Evolutionary conservation across 2,797 vertebrate genomes (phyloP).

Genomic region (Melanotaenia boesemani): DNA sequence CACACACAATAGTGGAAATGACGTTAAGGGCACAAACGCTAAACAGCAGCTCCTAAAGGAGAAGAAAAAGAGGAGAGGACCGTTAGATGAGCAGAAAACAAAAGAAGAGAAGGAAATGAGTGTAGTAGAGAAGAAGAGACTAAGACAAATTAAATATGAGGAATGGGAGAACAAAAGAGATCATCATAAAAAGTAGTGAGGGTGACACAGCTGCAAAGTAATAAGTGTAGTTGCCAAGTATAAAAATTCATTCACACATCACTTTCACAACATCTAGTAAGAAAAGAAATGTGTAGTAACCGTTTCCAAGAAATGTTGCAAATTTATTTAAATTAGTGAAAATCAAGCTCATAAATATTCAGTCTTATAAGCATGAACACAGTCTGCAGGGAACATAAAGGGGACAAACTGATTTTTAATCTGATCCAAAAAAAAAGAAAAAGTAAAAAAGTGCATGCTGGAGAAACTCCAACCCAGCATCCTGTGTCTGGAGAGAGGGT

Average conservation of each 20-base stretch:
- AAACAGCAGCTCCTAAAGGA: slow-evolving; percentile 94
- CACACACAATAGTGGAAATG: slow-evolving; percentile 98
- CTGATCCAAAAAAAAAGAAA: slow-evolving; percentile 54
- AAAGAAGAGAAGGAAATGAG: slow-evolving; percentile 25
- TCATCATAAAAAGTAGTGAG: neutral
- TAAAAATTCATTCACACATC: slow-evolving; percentile 10
- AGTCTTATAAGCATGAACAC: slow-evolving; percentile 43
- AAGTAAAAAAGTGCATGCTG: slow-evolving; percentile 48
- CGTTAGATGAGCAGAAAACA: slow-evolving; percentile 46
- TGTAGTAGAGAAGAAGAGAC: slow-evolving; percentile 5
- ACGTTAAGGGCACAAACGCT: slow-evolving; percentile 98
- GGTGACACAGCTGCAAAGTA: neutral
- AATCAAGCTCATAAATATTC: slow-evolving; percentile 35
- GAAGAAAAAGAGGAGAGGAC: slow-evolving; percentile 47
- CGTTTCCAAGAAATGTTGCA: neutral
- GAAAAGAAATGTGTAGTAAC: neutral
- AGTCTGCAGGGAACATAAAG: slow-evolving; percentile 29
- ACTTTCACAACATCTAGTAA: neutral
- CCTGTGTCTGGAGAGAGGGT: slow-evolving; percentile 28
- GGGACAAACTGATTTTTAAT: slow-evolving; percentile 45
- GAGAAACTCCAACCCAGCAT: slow-evolving; percentile 50
- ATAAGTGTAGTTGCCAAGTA: slow-evolving; percentile 24
- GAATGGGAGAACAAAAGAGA: neutral
- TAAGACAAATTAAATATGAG: neutral
- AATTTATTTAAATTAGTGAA: slow-evolving; percentile 16